Base-by-base conservation (phyloP, 92 coral and sea anemone genomes). In the Muricea muricata region DNA sequence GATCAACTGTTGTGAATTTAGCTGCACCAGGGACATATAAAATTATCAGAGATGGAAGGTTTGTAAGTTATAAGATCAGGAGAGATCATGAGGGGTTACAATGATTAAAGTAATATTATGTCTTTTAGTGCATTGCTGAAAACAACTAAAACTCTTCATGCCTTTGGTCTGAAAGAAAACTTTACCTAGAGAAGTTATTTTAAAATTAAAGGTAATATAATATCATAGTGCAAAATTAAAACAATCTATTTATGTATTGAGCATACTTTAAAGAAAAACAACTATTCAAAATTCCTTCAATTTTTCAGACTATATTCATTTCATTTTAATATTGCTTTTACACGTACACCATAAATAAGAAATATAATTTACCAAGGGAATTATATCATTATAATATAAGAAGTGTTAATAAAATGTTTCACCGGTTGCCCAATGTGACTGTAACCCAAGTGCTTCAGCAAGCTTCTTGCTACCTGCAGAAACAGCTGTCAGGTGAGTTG, bases 21-120 rank as follows among this genome's bases (percentile, higher is more conserved):
- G 94, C 98, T 48, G 84, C 89, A 41, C 93, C 96, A 65, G 96
- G 94, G 58, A 88, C 89, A 65, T 95, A 93, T 84, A 84, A 93
- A 15, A 90, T 95, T 58, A 93, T 95, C 57, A 91, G 98, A 74
- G 97, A 95, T 52, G 98, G 98, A 83, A 95, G 98, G 98, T 93
- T 35, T 7, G 83, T 58, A 12, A 47, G 7, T 54, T 7, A 25
- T 17, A 54, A 17, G 61, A 50, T 9, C 42, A 55, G 3, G 28
- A 18, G 21, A 18, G 3, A 63, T 10, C 13, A 21, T 20, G 0
- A 65, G 14, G 39, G 23, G 4, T 20, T 0, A 71, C 56, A 39
- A 37, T 20, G 30, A 7, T 18, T 32, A 34, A 34, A 7, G n/a
- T n/a, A n/a, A n/a, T n/a, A n/a, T n/a, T 41, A 33, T 73, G 0